A percentile compares a stretch with the other conserved stretches of the same genome.
Evolutionary conservation across 2,797 vertebrate genomes (phyloP).

Genomic region (Enoplosus armatus): DNA sequence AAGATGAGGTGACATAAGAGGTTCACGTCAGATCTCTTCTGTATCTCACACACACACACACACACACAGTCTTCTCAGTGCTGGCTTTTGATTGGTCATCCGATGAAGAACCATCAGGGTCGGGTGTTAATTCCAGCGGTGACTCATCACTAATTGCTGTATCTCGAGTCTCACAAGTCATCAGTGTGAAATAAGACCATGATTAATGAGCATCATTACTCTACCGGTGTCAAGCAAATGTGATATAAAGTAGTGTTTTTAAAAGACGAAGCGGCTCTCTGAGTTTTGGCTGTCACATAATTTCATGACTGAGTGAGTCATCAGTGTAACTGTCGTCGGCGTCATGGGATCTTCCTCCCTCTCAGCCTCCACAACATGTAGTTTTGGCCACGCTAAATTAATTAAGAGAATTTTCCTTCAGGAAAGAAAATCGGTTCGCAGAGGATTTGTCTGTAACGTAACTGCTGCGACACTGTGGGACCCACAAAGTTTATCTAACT

Average conservation of each 20-base stretch:
- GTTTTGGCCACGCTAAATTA: not conserved
- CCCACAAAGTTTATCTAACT: no score
- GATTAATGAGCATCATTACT: conserved; percentile 67
- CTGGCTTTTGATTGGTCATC: conserved; percentile 50
- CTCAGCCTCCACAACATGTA: not conserved
- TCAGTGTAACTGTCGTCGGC: conserved; percentile 34
- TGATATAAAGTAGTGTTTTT: conserved; percentile 35
- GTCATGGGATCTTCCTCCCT: not conserved
- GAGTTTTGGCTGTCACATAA: conserved; percentile 31
- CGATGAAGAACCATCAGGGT: conserved; percentile 10
- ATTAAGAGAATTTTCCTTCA: not conserved
- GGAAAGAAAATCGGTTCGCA: not conserved
- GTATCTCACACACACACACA: not conserved
- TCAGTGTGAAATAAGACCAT: conserved; percentile 41
- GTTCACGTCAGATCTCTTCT: conserved; percentile 27
- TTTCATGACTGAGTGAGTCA: conserved; percentile 68
- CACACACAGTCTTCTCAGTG: not conserved
- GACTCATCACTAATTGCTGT: conserved; percentile 69
- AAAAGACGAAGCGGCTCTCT: conserved; percentile 9
- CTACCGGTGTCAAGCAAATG: conserved; percentile 19
- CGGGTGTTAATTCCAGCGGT: conserved; percentile 49
- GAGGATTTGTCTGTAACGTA: no score
- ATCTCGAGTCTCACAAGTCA: conserved; percentile 42
- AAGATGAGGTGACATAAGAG: conserved; percentile 39
- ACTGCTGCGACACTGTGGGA: no score